Evolutionary conservation across 2,113 vertebrate species (phyloP).

Genomic region (Megaleporinus macrocephalus): DNA sequence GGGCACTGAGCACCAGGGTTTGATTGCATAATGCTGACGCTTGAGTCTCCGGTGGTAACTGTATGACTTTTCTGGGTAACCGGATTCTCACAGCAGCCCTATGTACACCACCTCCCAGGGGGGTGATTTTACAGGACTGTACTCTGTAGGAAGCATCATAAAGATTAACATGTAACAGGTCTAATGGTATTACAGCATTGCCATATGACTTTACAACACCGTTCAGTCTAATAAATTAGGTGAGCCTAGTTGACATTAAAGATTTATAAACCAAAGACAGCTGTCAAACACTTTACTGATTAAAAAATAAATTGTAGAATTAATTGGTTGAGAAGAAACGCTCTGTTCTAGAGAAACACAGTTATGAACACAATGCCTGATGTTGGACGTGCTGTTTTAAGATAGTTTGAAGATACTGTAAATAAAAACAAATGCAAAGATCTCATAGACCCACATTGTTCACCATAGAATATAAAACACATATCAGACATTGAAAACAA

Average conservation of each 20-base stretch:
- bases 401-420: too few relatives aligned
- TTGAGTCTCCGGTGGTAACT: slow-evolving; percentile 47
- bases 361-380: too few relatives aligned
- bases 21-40: slow-evolving; percentile 66
- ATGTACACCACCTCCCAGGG: slow-evolving; percentile 46
- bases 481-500: too few relatives aligned
- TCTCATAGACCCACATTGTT: too few relatives aligned
- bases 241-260: not conserved
- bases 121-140: slow-evolving; percentile 61
- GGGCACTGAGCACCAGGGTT: slow-evolving; percentile 18
- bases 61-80: slow-evolving; percentile 52
- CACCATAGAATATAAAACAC: too few relatives aligned
- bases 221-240: not conserved
- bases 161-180: slow-evolving; percentile 52
- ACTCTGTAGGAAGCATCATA: slow-evolving; percentile 36
- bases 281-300: too few relatives aligned
- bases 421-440: too few relatives aligned
- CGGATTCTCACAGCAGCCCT: slow-evolving; percentile 24
- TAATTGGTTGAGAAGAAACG: too few relatives aligned
- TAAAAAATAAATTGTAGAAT: too few relatives aligned
- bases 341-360: too few relatives aligned
- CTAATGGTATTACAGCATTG: slow-evolving; percentile 49
- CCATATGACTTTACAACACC: slow-evolving; percentile 10
- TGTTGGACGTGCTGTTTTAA: too few relatives aligned
- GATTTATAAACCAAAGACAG: not conserved